Conservation (phyloP, 2,797 vertebrate species). For the Pagetopsis macropterus region DNA sequence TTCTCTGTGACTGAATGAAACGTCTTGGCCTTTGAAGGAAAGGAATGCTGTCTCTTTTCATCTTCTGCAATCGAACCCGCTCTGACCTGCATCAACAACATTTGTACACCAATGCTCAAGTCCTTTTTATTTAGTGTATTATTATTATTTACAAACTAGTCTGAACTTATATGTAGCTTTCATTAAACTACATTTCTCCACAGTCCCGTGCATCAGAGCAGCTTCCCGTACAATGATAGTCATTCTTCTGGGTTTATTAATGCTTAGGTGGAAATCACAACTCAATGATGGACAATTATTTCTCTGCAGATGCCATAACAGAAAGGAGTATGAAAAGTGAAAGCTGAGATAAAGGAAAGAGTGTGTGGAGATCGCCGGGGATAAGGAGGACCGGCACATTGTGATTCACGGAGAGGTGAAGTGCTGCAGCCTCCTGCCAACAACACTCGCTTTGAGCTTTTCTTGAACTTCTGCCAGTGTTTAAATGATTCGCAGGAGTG, state of each 20-base stretch:
- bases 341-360: background rate
- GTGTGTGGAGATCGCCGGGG: background rate
- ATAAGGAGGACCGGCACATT: constrained; percentile 63
- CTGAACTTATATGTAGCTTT: too few species aligned
- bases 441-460: constrained; percentile 78
- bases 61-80: too few species aligned
- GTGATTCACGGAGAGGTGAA: constrained; percentile 74
- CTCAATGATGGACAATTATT: background rate
- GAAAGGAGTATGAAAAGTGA: background rate
- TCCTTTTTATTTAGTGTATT: too few species aligned
- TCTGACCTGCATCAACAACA: too few species aligned
- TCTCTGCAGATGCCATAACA: background rate
- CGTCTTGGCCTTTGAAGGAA: too few species aligned
- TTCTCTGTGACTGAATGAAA: too few species aligned
- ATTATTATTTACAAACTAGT: too few species aligned
- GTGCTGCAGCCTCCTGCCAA: constrained; percentile 76
- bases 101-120: too few species aligned
- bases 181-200: too few species aligned
- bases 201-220: too few species aligned
- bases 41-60: too few species aligned
- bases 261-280: background rate
- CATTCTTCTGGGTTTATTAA: background rate
- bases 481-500: constrained; percentile 72
- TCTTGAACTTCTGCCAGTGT: constrained; percentile 75
- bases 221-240: too few species aligned